These are phyloP conservation scores for Elgaria multicarinata DNA, from an alignment of 2,113 vertebrate species.

Conservation along the genomic window DNA sequence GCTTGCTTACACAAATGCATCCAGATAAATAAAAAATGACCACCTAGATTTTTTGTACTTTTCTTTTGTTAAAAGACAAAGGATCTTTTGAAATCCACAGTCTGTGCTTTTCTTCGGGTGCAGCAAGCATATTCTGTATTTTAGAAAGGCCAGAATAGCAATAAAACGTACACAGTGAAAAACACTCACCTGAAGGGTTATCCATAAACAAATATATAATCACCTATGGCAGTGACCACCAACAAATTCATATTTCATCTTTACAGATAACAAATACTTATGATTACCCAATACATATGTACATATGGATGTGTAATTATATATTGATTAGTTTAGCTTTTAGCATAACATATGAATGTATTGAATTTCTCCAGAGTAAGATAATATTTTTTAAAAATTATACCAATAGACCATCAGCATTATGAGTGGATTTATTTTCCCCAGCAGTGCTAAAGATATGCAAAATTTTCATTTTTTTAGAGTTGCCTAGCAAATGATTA, in stretches of 20 bases:
- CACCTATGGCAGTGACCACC: constrained; percentile 61
- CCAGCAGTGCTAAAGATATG: constrained; percentile 89
- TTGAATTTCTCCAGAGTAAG: constrained; percentile 70
- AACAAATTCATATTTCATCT: constrained; percentile 67
- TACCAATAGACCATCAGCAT: constrained; percentile 79
- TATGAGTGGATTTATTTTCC: constrained; percentile 81
- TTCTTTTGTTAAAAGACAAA: constrained; percentile 48
- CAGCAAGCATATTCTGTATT: constrained; percentile 45
- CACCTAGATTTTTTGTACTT: constrained; percentile 44
- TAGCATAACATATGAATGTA: constrained; percentile 73
- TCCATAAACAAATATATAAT: constrained; percentile 50
- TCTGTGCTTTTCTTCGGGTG: neutral
- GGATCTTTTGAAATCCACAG: constrained; percentile 32
- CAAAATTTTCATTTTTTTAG: constrained; percentile 85
- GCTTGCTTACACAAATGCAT: neutral
- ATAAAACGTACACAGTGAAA: constrained; percentile 27
- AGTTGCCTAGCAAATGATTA: constrained; percentile 90
- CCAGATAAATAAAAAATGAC: neutral
- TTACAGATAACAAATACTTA: constrained; percentile 76
- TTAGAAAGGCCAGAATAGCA: constrained; percentile 33
- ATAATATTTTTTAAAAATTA: constrained; percentile 72
- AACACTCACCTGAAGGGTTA: constrained; percentile 48
- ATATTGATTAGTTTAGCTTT: constrained; percentile 79
- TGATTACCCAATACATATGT: constrained; percentile 67
- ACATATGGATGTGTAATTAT: constrained; percentile 73